phyloP scores from a whole-genome alignment of 1,140 invertebrate species.

The Drosophila sucinea region DNA sequence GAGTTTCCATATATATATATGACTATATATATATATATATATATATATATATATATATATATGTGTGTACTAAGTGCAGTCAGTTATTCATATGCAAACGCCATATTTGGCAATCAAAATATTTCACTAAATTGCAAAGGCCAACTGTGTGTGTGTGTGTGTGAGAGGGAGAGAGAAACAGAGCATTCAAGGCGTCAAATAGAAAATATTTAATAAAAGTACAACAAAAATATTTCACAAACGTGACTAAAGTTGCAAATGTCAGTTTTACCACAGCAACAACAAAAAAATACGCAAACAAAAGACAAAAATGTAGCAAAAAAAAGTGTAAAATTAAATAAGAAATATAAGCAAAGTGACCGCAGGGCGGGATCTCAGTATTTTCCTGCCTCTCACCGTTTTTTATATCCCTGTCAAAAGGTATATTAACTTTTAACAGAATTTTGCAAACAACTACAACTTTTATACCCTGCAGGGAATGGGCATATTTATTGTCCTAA shows the following conservation, averaged over 20 bases:
- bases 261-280: slow-evolving; percentile 20
- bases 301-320: slow-evolving; percentile 5
- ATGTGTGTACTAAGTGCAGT: slow-evolving; percentile 66
- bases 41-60: not conserved
- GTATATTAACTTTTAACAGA: not conserved
- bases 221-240: slow-evolving; percentile 62
- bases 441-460: not conserved
- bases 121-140: slow-evolving; percentile 76
- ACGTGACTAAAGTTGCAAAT: slow-evolving; percentile 61
- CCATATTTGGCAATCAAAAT: slow-evolving; percentile 79
- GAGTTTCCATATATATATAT: slow-evolving; percentile 39
- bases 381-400: not conserved
- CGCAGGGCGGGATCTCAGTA: slow-evolving; percentile 41
- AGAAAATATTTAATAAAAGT: slow-evolving; percentile 77
- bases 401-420: not conserved
- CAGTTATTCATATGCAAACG: slow-evolving; percentile 78
- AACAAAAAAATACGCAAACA: slow-evolving; percentile 8
- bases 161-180: slow-evolving; percentile 13
- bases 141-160: slow-evolving; percentile 27
- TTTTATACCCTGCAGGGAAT: no score
- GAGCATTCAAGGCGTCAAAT: slow-evolving; percentile 43
- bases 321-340: slow-evolving; percentile 75
- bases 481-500: no score
- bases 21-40: not conserved
- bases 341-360: slow-evolving; percentile 74